Base-by-base conservation (phyloP, 2,888 invertebrate genomes). In the Catocala sponsa region DNA sequence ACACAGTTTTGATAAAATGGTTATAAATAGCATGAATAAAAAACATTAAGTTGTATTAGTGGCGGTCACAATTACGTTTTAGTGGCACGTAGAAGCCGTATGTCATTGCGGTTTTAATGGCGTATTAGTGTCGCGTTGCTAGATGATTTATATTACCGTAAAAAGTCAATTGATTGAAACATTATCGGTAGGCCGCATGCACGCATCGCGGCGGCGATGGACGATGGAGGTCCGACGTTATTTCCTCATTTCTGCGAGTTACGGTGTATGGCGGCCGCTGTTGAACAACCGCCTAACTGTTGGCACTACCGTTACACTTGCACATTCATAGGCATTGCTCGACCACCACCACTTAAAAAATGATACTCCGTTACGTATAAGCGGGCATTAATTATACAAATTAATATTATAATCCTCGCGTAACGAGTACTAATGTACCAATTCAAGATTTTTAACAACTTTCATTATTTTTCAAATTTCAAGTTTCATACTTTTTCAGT, bases 191-290 rank as follows among this genome's bases (percentile, higher is more conserved):
- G 51, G 64, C 76, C 73, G 74, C 79, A 76, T 70, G 74, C 72
- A 74, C 72, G 76, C 73, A 77, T 75, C 35, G 46, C 35, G 11
- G 48, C 48, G 53, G 75, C 64, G 59, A 53, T 52, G 65, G 59
- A 71, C 74, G 75, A 72, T 71, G 55, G 68, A 63, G 44, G 50
- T 53, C 25, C 77, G 72, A 73, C 74, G 78, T 81, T 83, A 85
- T 85, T 91, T 89, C 85, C 89, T 86, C 83, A 86, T 88, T 85
- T 85, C 81, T 84, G 84, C 74, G 76, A 81, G 78, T 78, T 84
- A 80, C 81, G 78, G 82, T 77, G 77, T 81, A 81, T 78, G 70
- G 78, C 72, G 71, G 74, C 74, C 73, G 74, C 77, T 78, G 83
- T 80, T 81, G 75, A 81, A 80, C 82, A 82, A 79, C 80, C 76